Evolutionary conservation across 2,888 invertebrate genomes (phyloP).

Genomic region (Hartigia nigra): DNA sequence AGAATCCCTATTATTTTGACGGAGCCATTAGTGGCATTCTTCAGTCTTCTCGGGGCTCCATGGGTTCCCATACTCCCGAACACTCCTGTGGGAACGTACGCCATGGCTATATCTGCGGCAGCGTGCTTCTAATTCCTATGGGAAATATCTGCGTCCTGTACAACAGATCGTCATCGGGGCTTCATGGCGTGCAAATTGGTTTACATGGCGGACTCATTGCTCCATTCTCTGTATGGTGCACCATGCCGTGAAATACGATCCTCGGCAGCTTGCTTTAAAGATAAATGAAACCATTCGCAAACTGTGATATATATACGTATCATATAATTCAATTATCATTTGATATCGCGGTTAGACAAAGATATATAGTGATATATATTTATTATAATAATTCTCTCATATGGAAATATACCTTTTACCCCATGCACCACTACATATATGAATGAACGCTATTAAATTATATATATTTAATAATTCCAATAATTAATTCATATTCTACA

Average conservation of each 20-base stretch:
- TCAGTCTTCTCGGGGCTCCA: slow-evolving; percentile 34
- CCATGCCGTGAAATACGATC: slow-evolving; percentile 4
- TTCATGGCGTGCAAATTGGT: slow-evolving; percentile 64
- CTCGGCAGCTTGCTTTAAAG: slow-evolving; percentile 19
- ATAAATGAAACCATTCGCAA: slow-evolving; percentile 23
- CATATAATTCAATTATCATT: slow-evolving; percentile 28
- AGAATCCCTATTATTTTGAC: slow-evolving; percentile 45
- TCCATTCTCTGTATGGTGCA: neutral
- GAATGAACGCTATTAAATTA: neutral
- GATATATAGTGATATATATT: neutral
- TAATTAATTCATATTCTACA: neutral
- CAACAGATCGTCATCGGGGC: slow-evolving; percentile 51
- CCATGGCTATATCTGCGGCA: slow-evolving; percentile 20
- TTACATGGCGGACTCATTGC: slow-evolving; percentile 47
- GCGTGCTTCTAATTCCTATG: slow-evolving; percentile 56
- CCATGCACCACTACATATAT: neutral
- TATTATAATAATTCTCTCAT: neutral
- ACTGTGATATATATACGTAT: neutral
- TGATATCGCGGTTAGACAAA: neutral
- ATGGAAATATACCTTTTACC: neutral
- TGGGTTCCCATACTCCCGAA: slow-evolving; percentile 51
- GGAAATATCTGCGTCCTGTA: slow-evolving; percentile 58
- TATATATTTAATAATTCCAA: neutral
- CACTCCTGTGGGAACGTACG: slow-evolving; percentile 55
- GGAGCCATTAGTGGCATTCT: slow-evolving; percentile 39